Conservation (phyloP, 2,113 vertebrate species). For the Tragelaphus imberbis region DNA sequence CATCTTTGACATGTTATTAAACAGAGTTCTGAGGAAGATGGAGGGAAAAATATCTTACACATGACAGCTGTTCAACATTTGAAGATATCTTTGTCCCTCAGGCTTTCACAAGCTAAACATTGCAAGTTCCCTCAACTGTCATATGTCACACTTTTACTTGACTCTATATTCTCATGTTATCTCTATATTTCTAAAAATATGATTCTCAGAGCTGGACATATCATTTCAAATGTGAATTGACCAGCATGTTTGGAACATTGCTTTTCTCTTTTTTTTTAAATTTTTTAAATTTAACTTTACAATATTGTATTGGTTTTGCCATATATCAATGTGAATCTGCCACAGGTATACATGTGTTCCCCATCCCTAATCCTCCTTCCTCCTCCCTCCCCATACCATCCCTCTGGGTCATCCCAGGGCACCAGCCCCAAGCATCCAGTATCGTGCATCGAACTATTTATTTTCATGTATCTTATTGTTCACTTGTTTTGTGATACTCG, state of each 20-base stretch:
- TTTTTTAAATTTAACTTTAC: too few relatives aligned
- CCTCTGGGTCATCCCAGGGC: too few relatives aligned
- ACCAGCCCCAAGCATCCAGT: too few relatives aligned
- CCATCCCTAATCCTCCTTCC: too few relatives aligned
- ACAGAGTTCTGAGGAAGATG: slow-evolving; percentile 31
- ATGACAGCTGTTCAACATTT: neutral
- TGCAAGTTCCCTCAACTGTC: neutral
- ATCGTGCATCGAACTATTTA: too few relatives aligned
- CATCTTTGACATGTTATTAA: slow-evolving; percentile 5
- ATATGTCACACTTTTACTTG: neutral
- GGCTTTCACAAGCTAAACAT: slow-evolving; percentile 22
- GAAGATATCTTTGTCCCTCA: neutral
- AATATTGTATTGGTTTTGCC: too few relatives aligned
- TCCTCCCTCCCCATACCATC: too few relatives aligned
- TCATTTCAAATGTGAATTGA: neutral
- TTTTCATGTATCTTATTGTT: neutral
- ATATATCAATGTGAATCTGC: too few relatives aligned
- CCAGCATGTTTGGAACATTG: neutral
- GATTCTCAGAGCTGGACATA: neutral
- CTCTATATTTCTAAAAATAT: neutral
- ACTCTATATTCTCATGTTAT: neutral
- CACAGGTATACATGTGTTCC: too few relatives aligned
- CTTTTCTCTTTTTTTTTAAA: neutral
- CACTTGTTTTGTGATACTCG: neutral
- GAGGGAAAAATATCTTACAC: neutral